Percentiles rank a stretch among this genome's conserved stretches.
These are phyloP conservation scores for Sebastes kiyomatsui DNA, from an alignment of 2,797 vertebrate genomes.

Conservation along the genomic window DNA sequence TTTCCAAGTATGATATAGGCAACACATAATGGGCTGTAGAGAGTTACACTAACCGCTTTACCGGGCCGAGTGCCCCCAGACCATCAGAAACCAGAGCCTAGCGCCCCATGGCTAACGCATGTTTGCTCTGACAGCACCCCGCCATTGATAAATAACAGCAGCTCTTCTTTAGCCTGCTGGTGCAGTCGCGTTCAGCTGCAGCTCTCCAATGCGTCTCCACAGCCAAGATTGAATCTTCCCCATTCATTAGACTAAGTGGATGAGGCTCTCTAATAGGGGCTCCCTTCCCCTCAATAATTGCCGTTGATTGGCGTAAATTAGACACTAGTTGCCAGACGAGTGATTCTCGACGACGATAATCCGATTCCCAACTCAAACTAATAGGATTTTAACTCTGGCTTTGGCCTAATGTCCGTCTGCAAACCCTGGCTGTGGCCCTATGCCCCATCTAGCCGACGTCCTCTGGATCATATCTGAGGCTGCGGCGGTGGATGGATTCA, in stretches of 20 bases:
- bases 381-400: slow-evolving; percentile 91
- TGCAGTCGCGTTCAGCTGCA: slow-evolving; percentile 82
- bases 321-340: slow-evolving; percentile 91
- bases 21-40: slow-evolving; percentile 29
- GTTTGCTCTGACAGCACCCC: slow-evolving; percentile 68
- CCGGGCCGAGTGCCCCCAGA: slow-evolving; percentile 47
- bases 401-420: slow-evolving; percentile 90
- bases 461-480: slow-evolving; percentile 78
- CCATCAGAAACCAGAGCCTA: slow-evolving; percentile 67
- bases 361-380: slow-evolving; percentile 90
- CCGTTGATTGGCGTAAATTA: slow-evolving; percentile 91
- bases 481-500: slow-evolving; percentile 37
- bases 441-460: slow-evolving; percentile 75
- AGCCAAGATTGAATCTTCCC: slow-evolving; percentile 88
- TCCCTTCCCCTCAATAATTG: slow-evolving; percentile 92
- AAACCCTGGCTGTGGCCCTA: slow-evolving; percentile 83
- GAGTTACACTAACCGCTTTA: slow-evolving; percentile 46
- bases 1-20: slow-evolving; percentile 7
- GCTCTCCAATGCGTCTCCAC: slow-evolving; percentile 83
- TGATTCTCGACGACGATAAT: slow-evolving; percentile 91
- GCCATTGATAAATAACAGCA: slow-evolving; percentile 83
- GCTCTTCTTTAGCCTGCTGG: slow-evolving; percentile 73
- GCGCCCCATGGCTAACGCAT: slow-evolving; percentile 64
- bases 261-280: slow-evolving; percentile 89
- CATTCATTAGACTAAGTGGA: slow-evolving; percentile 93